Evolutionary conservation across 2,797 vertebrate genomes (phyloP).

Genomic region (Platyrinchus mystaceus): DNA sequence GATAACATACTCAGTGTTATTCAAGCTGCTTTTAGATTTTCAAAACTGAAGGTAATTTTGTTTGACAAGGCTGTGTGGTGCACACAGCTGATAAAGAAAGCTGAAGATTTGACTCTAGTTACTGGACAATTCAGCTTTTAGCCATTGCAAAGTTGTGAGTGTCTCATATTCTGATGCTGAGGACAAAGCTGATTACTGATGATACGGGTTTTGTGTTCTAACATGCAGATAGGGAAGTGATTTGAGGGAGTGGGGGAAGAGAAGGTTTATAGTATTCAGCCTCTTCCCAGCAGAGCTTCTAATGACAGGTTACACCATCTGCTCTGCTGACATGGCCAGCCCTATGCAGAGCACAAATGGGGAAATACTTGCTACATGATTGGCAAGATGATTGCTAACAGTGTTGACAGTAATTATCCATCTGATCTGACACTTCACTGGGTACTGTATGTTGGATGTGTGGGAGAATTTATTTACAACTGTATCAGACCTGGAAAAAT

Average conservation of each 20-base stretch:
- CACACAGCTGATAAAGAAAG: background rate
- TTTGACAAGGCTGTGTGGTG: background rate
- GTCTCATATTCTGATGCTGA: background rate
- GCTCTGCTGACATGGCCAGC: background rate
- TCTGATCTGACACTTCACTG: background rate
- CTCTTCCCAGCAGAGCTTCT: background rate
- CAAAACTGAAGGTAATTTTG: background rate
- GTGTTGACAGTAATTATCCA: background rate
- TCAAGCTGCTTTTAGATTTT: background rate
- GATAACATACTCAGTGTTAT: background rate
- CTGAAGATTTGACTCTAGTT: background rate
- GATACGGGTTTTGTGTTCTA: background rate
- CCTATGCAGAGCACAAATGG: background rate
- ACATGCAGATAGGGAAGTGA: background rate
- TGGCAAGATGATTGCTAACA: background rate
- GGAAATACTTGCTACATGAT: constrained; percentile 24
- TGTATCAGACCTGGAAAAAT: background rate
- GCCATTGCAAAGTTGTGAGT: background rate
- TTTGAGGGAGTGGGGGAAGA: background rate
- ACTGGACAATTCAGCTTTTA: background rate
- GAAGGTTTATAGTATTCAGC: background rate
- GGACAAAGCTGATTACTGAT: background rate
- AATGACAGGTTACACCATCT: background rate
- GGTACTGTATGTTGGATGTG: background rate
- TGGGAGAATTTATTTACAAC: background rate